phyloP scores from a whole-genome alignment of 2,113 vertebrate species.

The Actenoides lindsayi region DNA sequence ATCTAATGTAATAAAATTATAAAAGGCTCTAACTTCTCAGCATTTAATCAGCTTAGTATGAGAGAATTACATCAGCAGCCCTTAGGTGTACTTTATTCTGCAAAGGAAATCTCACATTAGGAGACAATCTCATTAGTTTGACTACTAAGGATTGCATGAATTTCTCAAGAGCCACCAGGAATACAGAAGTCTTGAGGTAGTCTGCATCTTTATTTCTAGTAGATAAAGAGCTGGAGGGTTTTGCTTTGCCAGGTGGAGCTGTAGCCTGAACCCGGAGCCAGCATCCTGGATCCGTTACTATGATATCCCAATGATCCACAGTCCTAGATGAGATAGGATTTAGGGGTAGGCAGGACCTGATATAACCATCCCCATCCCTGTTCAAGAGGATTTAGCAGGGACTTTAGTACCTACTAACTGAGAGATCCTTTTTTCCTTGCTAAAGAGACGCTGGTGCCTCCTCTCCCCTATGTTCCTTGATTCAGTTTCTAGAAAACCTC shows the following conservation, averaged over 20 bases:
- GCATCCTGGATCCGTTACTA: not conserved
- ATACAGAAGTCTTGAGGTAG: not conserved
- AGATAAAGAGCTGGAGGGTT: not conserved
- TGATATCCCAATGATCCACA: not conserved
- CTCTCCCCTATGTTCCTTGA: not conserved
- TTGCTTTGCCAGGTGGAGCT: not conserved
- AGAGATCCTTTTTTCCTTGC: not conserved
- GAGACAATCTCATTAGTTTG: constrained; percentile 67
- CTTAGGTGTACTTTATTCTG: constrained; percentile 60
- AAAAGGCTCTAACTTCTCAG: constrained; percentile 64
- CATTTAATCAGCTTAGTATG: constrained; percentile 75
- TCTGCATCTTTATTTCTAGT: not conserved
- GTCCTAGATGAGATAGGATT: not conserved
- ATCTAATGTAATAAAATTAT: constrained; percentile 75
- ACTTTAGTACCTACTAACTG: not conserved
- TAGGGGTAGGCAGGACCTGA: not conserved
- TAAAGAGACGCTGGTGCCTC: not conserved
- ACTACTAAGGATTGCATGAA: constrained; percentile 49
- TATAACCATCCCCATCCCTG: not conserved
- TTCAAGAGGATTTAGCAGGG: not conserved
- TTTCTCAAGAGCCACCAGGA: constrained; percentile 19
- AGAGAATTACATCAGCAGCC: constrained; percentile 73
- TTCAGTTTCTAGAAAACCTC: not conserved
- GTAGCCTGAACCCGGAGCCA: not conserved
- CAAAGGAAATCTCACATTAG: constrained; percentile 64